Evolutionary conservation across 92 coral and sea anemone species (phyloP), one percentile per base, ranked within the genome.

Genomic region (Zoanthus sansibaricus): DNA sequence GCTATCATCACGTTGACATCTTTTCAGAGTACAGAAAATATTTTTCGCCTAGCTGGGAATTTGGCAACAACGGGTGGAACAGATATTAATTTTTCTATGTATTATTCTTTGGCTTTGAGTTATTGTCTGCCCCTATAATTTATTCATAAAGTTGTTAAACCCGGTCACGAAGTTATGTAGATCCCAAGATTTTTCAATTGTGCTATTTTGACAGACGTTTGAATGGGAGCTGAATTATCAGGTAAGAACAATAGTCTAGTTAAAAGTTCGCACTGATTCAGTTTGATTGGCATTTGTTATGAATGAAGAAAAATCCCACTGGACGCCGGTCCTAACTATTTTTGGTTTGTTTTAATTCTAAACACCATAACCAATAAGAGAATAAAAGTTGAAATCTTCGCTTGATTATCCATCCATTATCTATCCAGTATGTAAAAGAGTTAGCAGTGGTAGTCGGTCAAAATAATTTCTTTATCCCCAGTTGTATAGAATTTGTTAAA

Each of bases 61-160:
- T 52, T 6, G 58, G 58, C 4, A 10, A 52, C 4, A 10, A 52
- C 15, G 58, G 58, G 15, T 1, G 5, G 58, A 37, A 2, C 42
- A 37, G 42, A 37, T 37, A 37, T 37, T 37, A 37, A 2, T 37
- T 4, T 37, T 37, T 52, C 8, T 52, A 10, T 52, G 58, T 52
- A 2, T 52, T 52, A 52, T 13, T 10, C 9, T 52, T 52, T 52
- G 58, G 15, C 7, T 52, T 25, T 25, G 25, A 25, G 25, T 25
- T 52, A 52, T 52, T 15, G 20, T 52, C 76, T 21, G 76, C 85
- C 73, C 47, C 82, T 72, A 25, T 25, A 25, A 59, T 77, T 74
- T 86, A 18, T 51, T 88, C 83, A 88, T 71, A 44, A 83, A 83
- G 82, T 75, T 83, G 75, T 58, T 88, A 72, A 88, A 42, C 45